phyloP scores from a whole-genome alignment of 2,888 invertebrate species.

The Cryptus viduatorius region DNA sequence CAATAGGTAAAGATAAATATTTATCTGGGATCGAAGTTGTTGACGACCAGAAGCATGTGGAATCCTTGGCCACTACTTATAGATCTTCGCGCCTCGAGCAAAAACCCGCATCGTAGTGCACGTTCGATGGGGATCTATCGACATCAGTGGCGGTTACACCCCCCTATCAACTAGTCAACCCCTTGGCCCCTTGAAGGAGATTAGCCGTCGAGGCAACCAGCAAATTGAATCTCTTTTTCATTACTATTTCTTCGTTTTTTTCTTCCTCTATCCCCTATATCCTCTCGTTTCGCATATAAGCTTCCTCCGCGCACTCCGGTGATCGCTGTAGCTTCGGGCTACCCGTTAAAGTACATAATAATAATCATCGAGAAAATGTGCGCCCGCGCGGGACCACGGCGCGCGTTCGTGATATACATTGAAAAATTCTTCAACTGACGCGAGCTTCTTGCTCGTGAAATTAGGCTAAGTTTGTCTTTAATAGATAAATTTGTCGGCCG shows the following conservation, averaged over 20 bases:
- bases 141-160: slow-evolving; percentile 18
- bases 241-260: not conserved
- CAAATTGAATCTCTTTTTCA: slow-evolving; percentile 15
- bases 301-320: not conserved
- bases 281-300: not conserved
- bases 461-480: no score
- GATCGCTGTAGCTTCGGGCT: not conserved
- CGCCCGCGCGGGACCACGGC: not conserved
- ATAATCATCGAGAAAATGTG: slow-evolving; percentile 3
- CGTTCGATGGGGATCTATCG: slow-evolving; percentile 13
- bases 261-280: not conserved
- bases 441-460: no score
- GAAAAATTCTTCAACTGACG: no score
- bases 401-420: no score
- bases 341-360: not conserved
- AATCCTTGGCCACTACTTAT: not conserved
- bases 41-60: not conserved
- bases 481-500: no score
- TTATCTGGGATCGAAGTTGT: not conserved
- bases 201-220: slow-evolving; percentile 6
- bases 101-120: not conserved
- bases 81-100: slow-evolving; percentile 12
- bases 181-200: slow-evolving; percentile 6
- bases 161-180: slow-evolving; percentile 24
- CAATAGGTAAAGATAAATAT: not conserved